Percentiles rank a stretch among this genome's conserved stretches.
Evolutionary conservation across 2,888 invertebrate genomes (phyloP).

Genomic region (Marasmarcha lunaedactyla): DNA sequence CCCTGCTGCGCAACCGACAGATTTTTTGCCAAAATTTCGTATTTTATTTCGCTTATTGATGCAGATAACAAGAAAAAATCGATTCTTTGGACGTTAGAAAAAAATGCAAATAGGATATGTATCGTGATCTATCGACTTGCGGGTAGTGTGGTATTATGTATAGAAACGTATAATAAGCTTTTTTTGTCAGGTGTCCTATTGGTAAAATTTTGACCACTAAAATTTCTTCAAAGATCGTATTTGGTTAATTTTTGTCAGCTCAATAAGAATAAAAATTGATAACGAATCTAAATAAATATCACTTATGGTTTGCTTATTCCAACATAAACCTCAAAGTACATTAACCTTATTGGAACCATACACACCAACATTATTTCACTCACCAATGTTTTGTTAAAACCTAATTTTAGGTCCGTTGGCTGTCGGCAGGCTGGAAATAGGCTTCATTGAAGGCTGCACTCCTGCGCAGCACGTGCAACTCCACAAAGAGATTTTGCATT

Average conservation of each 20-base stretch:
- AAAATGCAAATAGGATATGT: constrained; percentile 53
- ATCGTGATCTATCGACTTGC: constrained; percentile 53
- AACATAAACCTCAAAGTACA: no score
- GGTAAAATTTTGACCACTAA: background rate
- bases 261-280: no score
- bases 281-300: no score
- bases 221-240: background rate
- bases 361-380: no score
- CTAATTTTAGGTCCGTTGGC: background rate
- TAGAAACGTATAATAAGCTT: constrained; percentile 3
- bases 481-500: constrained; percentile 68
- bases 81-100: constrained; percentile 17
- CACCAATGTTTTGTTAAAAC: no score
- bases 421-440: constrained; percentile 36
- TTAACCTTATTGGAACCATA: no score
- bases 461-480: constrained; percentile 58
- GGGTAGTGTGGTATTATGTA: constrained; percentile 23
- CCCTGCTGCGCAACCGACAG: constrained; percentile 57
- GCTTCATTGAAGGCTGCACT: constrained; percentile 39
- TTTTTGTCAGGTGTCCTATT: background rate
- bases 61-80: constrained; percentile 17
- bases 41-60: constrained; percentile 63
- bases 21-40: constrained; percentile 54
- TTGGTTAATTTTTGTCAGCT: background rate
- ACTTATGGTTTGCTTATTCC: no score